These are phyloP conservation scores for Sternotherus odoratus DNA, from an alignment of 2,797 vertebrate species.

Conservation along the genomic window DNA sequence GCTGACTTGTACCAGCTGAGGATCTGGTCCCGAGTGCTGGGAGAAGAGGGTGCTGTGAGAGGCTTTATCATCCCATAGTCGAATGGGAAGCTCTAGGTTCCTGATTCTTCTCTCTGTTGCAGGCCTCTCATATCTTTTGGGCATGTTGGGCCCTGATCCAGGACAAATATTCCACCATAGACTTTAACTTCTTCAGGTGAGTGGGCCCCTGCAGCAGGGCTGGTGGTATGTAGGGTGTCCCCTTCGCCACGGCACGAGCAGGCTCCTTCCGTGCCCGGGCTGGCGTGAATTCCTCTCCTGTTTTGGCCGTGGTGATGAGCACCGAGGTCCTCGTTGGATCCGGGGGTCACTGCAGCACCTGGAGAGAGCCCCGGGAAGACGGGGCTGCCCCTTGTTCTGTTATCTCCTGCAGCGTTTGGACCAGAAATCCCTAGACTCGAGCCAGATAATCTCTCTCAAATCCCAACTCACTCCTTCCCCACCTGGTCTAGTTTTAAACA, in stretches of 20 bases:
- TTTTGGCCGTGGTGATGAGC: not conserved
- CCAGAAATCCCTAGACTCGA: not conserved
- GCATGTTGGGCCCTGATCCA: slow-evolving; percentile 98
- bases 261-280: not conserved
- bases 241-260: not conserved
- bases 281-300: not conserved
- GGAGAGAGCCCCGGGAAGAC: not conserved
- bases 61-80: not conserved
- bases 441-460: not conserved
- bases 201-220: slow-evolving; percentile 8
- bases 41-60: rapidly evolving
- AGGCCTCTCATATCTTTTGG: slow-evolving; percentile 99
- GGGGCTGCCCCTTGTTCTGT: not conserved
- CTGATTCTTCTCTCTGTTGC: not conserved
- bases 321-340: not conserved
- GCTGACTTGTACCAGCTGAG: not conserved
- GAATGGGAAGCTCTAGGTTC: not conserved
- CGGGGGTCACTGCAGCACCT: no score
- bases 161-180: slow-evolving; percentile 94
- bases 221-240: not conserved
- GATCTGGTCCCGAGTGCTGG: not conserved
- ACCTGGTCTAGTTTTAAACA: rapidly evolving
- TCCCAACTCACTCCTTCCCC: not conserved
- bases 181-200: slow-evolving; percentile 97
- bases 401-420: not conserved